Base-by-base conservation (phyloP, 2,888 invertebrate genomes). In the Lepas anatifera region DNA sequence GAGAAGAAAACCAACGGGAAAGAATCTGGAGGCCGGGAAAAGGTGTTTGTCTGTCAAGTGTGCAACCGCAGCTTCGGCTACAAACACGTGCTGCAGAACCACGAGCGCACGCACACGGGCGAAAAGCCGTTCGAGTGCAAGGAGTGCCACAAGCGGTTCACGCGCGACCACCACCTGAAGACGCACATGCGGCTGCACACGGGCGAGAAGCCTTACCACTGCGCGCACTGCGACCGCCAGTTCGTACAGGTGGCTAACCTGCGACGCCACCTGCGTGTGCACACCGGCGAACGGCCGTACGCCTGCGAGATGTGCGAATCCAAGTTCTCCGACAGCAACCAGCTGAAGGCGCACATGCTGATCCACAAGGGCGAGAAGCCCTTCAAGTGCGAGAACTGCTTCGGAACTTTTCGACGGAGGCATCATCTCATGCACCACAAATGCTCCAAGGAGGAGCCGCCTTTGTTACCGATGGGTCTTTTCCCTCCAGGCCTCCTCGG, bases 201-300 rank as follows among this genome's bases (percentile, higher is more conserved):
- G 1, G 95, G 95, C 0, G 95, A 95, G 79, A 90, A 94, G 77
- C 95, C 95, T 0, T 95, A 94, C 80, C 89, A 90, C 77, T 95
- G 95, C 81, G 88, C 88, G 69, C 92, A 92, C 79, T 95, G 95
- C 81, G 92, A 94, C 74, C 86, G 93, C 3, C 90, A 92, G 78
- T 95, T 95, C 80, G 94, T 95, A 48, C 95, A 95, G 80, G 94
- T 95, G 50, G 95, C 95, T 22, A 95, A 95, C 79, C 83, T 95
- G 48, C 84, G 95, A 10, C 86, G 95, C 13, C 95, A 95, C 77
- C 82, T 93, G 52, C 85, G 94, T 69, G 94, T 94, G 0, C 95
- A 95, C 80, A 95, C 95, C 0, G 94, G 94, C 3, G 94, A 95
- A 80, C 85, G 90, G 27, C 94, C 94, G 0, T 95, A 93, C 80